Evolutionary conservation across 1,140 invertebrate species (phyloP), one percentile per base, ranked within the genome.

Genomic region (Megathymus violae): DNA sequence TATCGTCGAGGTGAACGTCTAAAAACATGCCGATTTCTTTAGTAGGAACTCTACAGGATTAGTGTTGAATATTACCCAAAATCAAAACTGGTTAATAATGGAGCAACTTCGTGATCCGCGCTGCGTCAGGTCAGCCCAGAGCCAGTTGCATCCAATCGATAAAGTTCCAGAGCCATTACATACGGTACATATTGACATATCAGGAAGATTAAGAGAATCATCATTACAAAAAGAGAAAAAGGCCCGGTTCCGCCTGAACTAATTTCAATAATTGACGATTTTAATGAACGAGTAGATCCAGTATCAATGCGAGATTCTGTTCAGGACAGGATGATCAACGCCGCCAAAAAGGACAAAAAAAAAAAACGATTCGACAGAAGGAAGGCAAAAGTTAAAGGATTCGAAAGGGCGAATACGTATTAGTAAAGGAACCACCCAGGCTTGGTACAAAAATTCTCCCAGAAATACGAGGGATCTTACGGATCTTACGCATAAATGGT

Each of bases 391-490:
- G 64, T 66, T 4, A 54, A 48, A 19, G 25, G 41, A n/a, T 66
- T 61, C 13, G 25, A 66, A 66, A 66, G n/a, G 58, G 38, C n/a
- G 48, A 66, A 6, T 64, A 61, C 22, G 67, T 69, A 2, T 16
- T 69, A 10, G 2, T 64, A 15, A 60, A 56, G 44, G 58, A 64
- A 52, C 16, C 51, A 2, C 27, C 43, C 0, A 11, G 65, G 9
- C 22, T 52, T 15, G 38, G 47, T n/a, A 68, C 61, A n/a, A 5
- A 60, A 59, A 44, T 41, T 63, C n/a, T 48, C 48, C 3, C 51
- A 11, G 16, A 67, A 67, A 41, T 67, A 41, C 16, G 59, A 43
- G 6, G 65, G 60, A 1, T 51, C 65, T 15, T 62, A 36, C 14
- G 65, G 62, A 52, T n/a, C n/a, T n/a, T n/a, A n/a, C 9, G 17